phyloP scores from a whole-genome alignment of 2,113 vertebrate species.

The Crotalus helleri region DNA sequence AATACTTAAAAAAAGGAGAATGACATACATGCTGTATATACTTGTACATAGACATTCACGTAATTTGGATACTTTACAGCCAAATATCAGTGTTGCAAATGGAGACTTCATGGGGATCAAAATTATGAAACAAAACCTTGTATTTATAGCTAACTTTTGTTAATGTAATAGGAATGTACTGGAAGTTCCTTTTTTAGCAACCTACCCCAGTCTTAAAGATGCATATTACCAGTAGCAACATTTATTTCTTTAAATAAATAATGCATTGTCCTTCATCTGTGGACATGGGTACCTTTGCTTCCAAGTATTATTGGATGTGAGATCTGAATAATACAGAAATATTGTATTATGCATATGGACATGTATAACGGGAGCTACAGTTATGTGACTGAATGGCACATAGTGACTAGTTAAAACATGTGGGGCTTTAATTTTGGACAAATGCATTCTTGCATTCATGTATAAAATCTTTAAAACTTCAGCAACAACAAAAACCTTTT shows the following conservation, averaged over 20 bases:
- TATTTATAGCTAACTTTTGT: not conserved
- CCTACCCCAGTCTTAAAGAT: not conserved
- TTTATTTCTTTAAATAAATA: not conserved
- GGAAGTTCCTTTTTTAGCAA: not conserved
- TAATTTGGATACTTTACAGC: not conserved
- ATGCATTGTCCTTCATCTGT: not conserved
- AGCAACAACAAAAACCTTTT: not conserved
- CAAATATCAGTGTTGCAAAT: not conserved
- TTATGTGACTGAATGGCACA: not conserved
- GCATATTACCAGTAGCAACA: not conserved
- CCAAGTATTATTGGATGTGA: not conserved
- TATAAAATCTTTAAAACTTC: not conserved
- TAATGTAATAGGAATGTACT: not conserved
- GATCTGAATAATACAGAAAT: not conserved
- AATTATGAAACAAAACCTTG: not conserved
- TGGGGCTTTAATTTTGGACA: not conserved
- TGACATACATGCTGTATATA: not conserved
- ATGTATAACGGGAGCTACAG: not conserved
- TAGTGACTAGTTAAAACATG: no score
- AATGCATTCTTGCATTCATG: not conserved
- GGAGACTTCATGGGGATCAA: not conserved
- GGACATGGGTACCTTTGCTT: not conserved
- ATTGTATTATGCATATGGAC: not conserved
- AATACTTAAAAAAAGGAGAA: not conserved
- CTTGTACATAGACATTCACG: not conserved